Evolutionary conservation across 2,888 invertebrate genomes (phyloP).

Genomic region (Merodon equestris): DNA sequence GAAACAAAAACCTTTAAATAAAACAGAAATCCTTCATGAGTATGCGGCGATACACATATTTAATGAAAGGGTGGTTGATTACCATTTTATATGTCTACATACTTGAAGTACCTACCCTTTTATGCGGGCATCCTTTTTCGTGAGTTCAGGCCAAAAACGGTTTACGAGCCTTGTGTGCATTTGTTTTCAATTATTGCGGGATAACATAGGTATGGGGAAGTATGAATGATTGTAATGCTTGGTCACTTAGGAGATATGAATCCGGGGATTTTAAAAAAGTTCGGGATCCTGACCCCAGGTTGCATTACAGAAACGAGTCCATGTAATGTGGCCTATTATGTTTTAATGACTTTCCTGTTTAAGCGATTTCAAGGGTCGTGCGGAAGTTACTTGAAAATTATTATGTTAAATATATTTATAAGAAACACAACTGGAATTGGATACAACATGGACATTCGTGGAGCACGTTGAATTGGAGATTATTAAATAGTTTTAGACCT

Average conservation of each 20-base stretch:
- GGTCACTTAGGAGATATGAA: constrained; percentile 2
- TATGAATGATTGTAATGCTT: constrained; percentile 15
- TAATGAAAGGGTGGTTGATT: constrained; percentile 14
- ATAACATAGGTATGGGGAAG: constrained; percentile 4
- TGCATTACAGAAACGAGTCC: too few species aligned
- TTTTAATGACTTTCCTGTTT: too few species aligned
- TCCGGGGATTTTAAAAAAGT: too few species aligned
- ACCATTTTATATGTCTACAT: constrained; percentile 23
- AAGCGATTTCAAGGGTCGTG: too few species aligned
- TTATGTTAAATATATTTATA: too few species aligned
- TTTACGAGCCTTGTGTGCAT: constrained; percentile 29
- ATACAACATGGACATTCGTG: too few species aligned
- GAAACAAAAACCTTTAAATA: background rate
- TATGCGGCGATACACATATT: background rate
- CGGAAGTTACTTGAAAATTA: too few species aligned
- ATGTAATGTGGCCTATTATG: too few species aligned
- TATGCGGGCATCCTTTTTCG: constrained; percentile 10
- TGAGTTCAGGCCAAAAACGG: constrained; percentile 6
- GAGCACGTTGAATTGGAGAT: too few species aligned
- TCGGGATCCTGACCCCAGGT: too few species aligned
- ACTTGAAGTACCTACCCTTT: constrained; percentile 47
- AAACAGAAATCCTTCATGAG: background rate
- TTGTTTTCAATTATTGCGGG: constrained; percentile 31
- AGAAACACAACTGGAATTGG: too few species aligned
- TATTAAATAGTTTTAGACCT: too few species aligned